These are phyloP conservation scores for Hippocampus mohnikei DNA, from an alignment of 2,113 vertebrate genomes.

Conservation along the genomic window DNA sequence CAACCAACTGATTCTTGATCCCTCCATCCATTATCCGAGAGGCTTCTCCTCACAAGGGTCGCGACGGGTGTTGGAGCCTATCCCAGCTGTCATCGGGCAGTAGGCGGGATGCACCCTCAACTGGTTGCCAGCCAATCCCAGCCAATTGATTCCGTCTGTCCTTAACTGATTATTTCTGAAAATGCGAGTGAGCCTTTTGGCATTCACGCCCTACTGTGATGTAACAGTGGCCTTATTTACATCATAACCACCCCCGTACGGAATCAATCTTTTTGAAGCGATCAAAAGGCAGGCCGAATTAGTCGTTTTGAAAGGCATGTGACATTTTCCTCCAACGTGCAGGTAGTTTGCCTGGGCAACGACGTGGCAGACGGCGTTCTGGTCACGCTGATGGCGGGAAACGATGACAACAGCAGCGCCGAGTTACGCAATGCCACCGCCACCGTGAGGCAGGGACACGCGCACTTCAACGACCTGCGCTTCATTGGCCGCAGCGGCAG, in stretches of 20 bases:
- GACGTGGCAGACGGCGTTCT: conserved; percentile 92
- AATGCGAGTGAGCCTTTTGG: too few relatives aligned
- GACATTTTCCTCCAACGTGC: conserved; percentile 4
- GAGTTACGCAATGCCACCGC: conserved; percentile 94
- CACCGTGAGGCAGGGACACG: conserved; percentile 93
- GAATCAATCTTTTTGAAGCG: too few relatives aligned
- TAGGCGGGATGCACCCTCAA: too few relatives aligned
- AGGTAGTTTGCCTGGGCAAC: conserved; percentile 90
- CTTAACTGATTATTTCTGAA: too few relatives aligned
- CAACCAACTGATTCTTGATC: neutral
- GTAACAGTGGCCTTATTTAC: too few relatives aligned
- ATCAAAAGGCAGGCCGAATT: too few relatives aligned
- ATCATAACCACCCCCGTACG: too few relatives aligned
- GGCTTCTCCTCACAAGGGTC: too few relatives aligned
- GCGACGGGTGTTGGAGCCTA: too few relatives aligned
- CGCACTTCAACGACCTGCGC: conserved; percentile 94
- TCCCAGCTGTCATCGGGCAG: too few relatives aligned
- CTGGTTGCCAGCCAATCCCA: neutral
- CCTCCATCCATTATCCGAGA: too few relatives aligned
- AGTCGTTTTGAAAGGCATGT: neutral
- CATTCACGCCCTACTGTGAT: too few relatives aligned
- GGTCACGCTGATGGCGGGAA: conserved; percentile 97
- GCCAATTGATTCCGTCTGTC: neutral
- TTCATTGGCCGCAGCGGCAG: conserved; percentile 96
- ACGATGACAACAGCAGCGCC: conserved; percentile 94